These are phyloP conservation scores for Tetramorium simillimum DNA, from an alignment of 1,140 invertebrate species.

Conservation along the genomic window DNA sequence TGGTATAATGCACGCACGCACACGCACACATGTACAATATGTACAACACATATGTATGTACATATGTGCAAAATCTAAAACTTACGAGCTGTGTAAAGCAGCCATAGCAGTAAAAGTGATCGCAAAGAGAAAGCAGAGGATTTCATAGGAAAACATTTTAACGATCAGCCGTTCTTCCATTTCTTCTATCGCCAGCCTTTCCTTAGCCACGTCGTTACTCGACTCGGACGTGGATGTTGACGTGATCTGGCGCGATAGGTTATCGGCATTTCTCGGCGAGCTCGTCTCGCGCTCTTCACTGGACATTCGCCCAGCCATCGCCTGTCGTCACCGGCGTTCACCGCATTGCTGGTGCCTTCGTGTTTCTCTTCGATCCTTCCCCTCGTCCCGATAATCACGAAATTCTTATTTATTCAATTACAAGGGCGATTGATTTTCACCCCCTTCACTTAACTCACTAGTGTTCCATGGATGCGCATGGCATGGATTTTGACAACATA, in stretches of 20 bases:
- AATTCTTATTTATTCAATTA: not conserved
- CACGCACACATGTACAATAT: no score
- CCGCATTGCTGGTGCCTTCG: constrained; percentile 1
- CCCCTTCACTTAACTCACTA: not conserved
- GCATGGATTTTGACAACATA: no score
- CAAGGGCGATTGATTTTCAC: not conserved
- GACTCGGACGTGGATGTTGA: constrained; percentile 68
- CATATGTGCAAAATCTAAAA: constrained; percentile 63
- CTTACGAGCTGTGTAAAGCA: constrained; percentile 85
- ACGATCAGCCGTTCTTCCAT: constrained; percentile 75
- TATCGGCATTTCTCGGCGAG: constrained; percentile 78
- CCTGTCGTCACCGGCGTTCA: constrained; percentile 26
- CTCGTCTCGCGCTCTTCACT: constrained; percentile 70
- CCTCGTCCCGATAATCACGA: no score
- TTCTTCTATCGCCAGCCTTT: constrained; percentile 73
- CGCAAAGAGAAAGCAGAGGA: constrained; percentile 82
- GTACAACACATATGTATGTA: no score
- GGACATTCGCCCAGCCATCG: constrained; percentile 73
- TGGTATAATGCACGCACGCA: no score
- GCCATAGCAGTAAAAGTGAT: constrained; percentile 84
- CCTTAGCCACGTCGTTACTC: constrained; percentile 80
- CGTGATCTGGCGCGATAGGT: constrained; percentile 40
- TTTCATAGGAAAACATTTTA: constrained; percentile 84
- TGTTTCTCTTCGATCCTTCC: constrained; percentile 8
- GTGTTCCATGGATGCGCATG: no score